Conservation (phyloP, 2,797 vertebrate species). For the Poecilia velifera region DNA sequence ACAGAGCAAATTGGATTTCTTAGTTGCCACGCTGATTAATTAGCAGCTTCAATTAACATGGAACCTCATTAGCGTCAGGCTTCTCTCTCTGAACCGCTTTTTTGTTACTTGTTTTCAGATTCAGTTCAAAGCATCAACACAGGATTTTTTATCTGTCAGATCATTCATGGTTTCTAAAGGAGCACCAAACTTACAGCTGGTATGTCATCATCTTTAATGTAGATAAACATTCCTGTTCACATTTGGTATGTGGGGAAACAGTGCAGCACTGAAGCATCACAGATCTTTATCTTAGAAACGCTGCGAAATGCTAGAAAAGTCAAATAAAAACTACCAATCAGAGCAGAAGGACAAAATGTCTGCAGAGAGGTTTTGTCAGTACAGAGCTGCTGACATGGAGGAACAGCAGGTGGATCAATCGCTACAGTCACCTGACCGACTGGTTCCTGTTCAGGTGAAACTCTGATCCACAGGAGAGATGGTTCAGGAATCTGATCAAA, state of each 20-base stretch:
- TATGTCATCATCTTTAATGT: neutral
- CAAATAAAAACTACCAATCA: neutral
- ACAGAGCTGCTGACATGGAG: too few species aligned
- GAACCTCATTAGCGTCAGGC: conserved; percentile 32
- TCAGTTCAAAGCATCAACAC: neutral
- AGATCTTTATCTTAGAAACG: neutral
- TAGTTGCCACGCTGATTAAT: conserved; percentile 38
- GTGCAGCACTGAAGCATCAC: neutral
- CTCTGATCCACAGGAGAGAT: neutral
- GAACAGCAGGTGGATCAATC: too few species aligned
- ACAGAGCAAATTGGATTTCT: conserved; percentile 45
- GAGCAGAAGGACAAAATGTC: neutral
- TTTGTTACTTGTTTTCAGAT: conserved; percentile 5
- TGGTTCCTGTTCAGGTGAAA: neutral
- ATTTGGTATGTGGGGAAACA: neutral
- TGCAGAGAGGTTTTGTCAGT: neutral
- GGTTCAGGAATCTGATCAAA: too few species aligned
- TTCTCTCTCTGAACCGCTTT: conserved; percentile 23
- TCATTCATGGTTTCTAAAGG: neutral
- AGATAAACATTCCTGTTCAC: neutral
- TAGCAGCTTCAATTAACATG: conserved; percentile 50
- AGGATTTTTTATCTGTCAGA: neutral
- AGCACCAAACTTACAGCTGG: neutral
- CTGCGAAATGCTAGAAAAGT: neutral
- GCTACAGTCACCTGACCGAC: too few species aligned